A percentile compares a stretch with the other conserved stretches of the same genome.
Evolutionary conservation across 64 coral and sea anemone genomes (phyloP).

Genomic region (Acropora yongei): DNA sequence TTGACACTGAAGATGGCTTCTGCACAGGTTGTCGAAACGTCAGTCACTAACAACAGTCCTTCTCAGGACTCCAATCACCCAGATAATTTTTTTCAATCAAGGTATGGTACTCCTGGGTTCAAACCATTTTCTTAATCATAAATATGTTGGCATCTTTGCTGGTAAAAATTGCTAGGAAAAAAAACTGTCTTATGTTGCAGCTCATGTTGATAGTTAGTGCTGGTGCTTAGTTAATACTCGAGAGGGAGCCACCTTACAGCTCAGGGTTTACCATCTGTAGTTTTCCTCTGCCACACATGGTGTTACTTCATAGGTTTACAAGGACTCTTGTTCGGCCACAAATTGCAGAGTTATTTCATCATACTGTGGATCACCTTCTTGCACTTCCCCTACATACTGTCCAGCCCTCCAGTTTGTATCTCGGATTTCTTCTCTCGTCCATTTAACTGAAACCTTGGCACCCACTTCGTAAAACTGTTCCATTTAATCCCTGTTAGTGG

Average conservation of each 20-base stretch:
- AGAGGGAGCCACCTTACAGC: not conserved
- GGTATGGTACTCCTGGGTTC: too few species aligned
- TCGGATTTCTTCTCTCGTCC: not conserved
- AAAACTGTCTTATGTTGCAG: not conserved
- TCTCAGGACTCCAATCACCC: too few species aligned
- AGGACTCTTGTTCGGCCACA: not conserved
- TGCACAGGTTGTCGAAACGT: too few species aligned
- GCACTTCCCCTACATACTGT: not conserved
- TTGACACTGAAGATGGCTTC: too few species aligned
- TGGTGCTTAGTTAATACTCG: not conserved
- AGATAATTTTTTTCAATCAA: too few species aligned
- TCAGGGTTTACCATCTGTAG: not conserved
- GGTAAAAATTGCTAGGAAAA: not conserved
- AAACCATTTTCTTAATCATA: too few species aligned
- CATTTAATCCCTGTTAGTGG: not conserved
- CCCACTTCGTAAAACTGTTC: not conserved
- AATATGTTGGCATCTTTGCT: too few species aligned
- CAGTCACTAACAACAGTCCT: too few species aligned
- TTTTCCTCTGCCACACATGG: not conserved
- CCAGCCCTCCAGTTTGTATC: not conserved
- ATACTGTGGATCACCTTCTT: not conserved
- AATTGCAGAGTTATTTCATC: not conserved
- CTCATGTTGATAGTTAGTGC: not conserved
- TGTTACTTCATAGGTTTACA: not conserved
- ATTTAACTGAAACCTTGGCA: not conserved